Percentiles rank a stretch among this genome's conserved stretches.
phyloP scores from a whole-genome alignment of 2,888 invertebrate genomes.

The Camponotus fellah region DNA sequence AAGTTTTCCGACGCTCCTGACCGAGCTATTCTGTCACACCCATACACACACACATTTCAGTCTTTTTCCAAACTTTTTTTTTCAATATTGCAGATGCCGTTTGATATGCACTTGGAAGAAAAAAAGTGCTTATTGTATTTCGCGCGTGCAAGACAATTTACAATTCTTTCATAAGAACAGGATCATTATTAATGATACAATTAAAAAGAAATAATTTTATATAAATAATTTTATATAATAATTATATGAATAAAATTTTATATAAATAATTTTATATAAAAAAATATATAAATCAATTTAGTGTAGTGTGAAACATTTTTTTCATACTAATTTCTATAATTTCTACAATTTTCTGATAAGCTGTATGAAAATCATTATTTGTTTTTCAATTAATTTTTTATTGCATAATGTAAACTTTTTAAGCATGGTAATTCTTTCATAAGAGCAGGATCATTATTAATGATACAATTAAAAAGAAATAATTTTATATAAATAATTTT shows the following conservation, averaged over 20 bases:
- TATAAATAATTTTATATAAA: neutral
- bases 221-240: neutral
- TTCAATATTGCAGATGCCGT: neutral
- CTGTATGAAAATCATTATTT: too few relatives aligned
- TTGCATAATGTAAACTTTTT: too few relatives aligned
- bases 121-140: slow-evolving; percentile 63
- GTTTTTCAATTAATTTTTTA: too few relatives aligned
- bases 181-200: slow-evolving; percentile 3
- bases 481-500: too few relatives aligned
- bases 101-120: slow-evolving; percentile 38
- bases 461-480: neutral
- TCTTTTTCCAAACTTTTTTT: neutral
- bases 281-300: slow-evolving; percentile 1
- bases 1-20: slow-evolving; percentile 38
- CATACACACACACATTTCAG: neutral
- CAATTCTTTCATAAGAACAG: slow-evolving; percentile 31
- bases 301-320: neutral
- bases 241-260: neutral
- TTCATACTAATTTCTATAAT: neutral
- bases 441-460: slow-evolving; percentile 5
- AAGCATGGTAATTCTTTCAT: slow-evolving; percentile 22
- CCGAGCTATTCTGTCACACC: neutral
- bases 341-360: neutral
- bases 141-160: slow-evolving; percentile 56
- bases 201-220: neutral